These are phyloP conservation scores for Cecidostiba fungosa DNA, from an alignment of 2,888 invertebrate genomes.

Conservation along the genomic window DNA sequence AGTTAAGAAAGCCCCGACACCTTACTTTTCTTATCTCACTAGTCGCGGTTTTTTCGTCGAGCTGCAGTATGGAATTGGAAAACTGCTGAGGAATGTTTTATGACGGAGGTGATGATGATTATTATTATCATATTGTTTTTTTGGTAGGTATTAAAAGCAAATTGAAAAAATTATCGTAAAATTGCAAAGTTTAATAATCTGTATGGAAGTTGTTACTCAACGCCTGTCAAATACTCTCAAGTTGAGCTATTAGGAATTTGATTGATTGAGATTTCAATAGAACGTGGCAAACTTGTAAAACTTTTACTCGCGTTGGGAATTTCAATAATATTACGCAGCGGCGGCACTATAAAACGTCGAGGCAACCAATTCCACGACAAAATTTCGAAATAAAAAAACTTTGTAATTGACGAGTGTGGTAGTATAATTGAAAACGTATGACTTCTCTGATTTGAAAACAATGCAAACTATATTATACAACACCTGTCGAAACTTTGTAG, in stretches of 20 bases:
- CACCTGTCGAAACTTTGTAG: too few species aligned
- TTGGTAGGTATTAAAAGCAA: not conserved
- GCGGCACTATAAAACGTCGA: not conserved
- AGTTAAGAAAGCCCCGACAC: constrained; percentile 11
- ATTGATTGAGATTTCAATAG: constrained; percentile 16
- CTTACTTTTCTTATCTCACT: not conserved
- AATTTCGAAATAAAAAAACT: not conserved
- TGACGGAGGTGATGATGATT: not conserved
- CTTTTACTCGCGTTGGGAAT: not conserved
- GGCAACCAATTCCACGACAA: not conserved
- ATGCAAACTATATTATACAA: too few species aligned
- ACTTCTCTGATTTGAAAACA: too few species aligned
- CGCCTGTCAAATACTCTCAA: constrained; percentile 8
- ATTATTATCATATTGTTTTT: not conserved
- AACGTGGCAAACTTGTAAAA: not conserved
- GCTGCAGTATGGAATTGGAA: not conserved
- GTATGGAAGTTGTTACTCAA: not conserved
- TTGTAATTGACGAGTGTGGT: not conserved
- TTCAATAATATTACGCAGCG: not conserved
- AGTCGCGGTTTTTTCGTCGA: not conserved
- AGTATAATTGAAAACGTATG: too few species aligned
- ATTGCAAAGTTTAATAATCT: not conserved
- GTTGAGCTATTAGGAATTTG: constrained; percentile 7
- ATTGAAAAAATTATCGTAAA: not conserved
- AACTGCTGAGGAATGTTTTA: not conserved